These are phyloP conservation scores for Melanocharis versteri DNA, from an alignment of 2,113 vertebrate genomes.

Conservation along the genomic window DNA sequence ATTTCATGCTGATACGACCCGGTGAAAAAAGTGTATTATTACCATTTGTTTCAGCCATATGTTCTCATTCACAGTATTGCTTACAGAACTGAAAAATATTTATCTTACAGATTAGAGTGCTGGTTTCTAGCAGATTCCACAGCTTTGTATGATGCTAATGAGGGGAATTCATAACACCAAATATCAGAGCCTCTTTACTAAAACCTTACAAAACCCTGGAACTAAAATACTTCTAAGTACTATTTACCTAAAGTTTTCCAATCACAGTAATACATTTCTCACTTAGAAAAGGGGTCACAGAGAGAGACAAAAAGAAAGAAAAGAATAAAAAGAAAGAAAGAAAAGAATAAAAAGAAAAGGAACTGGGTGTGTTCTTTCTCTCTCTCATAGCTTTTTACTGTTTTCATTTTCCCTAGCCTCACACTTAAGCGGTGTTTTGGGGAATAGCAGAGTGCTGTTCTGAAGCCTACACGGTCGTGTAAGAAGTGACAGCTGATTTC, in stretches of 20 bases:
- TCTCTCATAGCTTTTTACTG: neutral
- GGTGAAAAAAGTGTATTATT: constrained; percentile 23
- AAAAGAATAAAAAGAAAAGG: neutral
- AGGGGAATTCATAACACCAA: neutral
- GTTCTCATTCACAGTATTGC: constrained; percentile 33
- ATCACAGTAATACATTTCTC: neutral
- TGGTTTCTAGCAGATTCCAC: constrained; percentile 13
- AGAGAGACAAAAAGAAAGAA: neutral
- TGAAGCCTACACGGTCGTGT: neutral
- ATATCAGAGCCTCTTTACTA: neutral
- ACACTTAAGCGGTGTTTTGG: neutral
- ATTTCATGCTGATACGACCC: constrained; percentile 28
- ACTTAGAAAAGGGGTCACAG: neutral
- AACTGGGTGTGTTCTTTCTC: neutral
- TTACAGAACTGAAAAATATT: constrained; percentile 55
- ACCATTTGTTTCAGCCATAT: constrained; percentile 38
- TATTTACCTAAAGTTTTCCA: neutral
- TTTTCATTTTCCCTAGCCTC: neutral
- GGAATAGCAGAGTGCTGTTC: neutral
- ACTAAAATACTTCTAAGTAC: neutral
- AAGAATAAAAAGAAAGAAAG: neutral
- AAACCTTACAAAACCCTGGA: neutral
- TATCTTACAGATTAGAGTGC: constrained; percentile 28
- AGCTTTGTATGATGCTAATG: neutral
- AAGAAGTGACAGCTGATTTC: neutral